Conservation (phyloP, 2,888 invertebrate species). For the Amiota communis region DNA sequence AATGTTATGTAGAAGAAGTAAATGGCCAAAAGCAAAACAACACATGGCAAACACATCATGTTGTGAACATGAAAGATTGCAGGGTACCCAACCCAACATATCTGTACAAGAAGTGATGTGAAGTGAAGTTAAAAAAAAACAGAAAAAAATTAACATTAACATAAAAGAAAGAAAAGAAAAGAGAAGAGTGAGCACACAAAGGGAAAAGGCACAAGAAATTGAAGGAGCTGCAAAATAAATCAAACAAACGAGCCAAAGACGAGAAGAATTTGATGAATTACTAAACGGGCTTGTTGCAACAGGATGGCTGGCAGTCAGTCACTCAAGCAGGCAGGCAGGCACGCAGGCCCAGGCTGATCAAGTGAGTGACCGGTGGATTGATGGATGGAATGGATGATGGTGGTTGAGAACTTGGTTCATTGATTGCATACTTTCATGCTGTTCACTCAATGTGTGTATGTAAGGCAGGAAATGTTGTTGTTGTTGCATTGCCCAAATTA, state of each 20-base stretch:
- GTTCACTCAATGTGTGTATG: too few species aligned
- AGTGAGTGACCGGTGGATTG: too few species aligned
- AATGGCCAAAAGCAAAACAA: constrained; percentile 35
- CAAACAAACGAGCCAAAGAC: constrained; percentile 56
- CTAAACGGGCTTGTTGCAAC: constrained; percentile 35
- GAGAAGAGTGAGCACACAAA: constrained; percentile 4
- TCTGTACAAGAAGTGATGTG: too few species aligned
- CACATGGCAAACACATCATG: constrained; percentile 26
- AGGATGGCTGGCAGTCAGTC: constrained; percentile 16
- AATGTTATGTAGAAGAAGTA: background rate
- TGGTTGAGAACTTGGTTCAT: too few species aligned
- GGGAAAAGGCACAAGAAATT: constrained; percentile 44
- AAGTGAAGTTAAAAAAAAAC: too few species aligned
- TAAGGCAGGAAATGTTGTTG: background rate
- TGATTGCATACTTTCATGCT: too few species aligned
- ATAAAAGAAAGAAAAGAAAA: background rate
- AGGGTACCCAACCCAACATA: background rate
- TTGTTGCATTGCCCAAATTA: too few species aligned
- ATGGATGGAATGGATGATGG: too few species aligned
- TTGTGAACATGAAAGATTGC: constrained; percentile 35
- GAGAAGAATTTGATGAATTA: constrained; percentile 57
- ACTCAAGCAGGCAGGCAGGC: background rate
- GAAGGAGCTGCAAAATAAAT: constrained; percentile 65
- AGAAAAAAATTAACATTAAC: background rate
- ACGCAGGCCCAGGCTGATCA: background rate